Conservation (phyloP, 2,888 invertebrate genomes). For the Coleophora flavipennella region DNA sequence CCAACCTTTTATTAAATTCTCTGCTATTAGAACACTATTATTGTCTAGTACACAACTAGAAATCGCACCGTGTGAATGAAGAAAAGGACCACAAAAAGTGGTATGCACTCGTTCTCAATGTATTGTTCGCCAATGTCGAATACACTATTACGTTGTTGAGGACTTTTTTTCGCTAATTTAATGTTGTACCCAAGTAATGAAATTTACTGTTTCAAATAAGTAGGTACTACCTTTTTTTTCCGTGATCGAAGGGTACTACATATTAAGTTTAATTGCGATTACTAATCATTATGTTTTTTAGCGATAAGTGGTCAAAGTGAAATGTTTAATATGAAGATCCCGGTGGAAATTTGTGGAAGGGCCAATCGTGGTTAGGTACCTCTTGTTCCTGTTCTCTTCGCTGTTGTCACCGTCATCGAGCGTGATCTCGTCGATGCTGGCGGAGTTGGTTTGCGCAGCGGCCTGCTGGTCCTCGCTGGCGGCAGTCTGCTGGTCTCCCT, state of each 20-base stretch:
- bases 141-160: slow-evolving; percentile 10
- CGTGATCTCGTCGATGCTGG: slow-evolving; percentile 79
- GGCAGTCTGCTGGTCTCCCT: slow-evolving; percentile 27
- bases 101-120: slow-evolving; percentile 17
- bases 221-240: too few species aligned
- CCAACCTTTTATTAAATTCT: too few species aligned
- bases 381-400: slow-evolving; percentile 87
- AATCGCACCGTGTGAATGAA: slow-evolving; percentile 48
- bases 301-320: too few species aligned
- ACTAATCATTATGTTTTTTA: too few species aligned
- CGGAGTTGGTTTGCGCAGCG: slow-evolving; percentile 75
- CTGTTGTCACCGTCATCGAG: slow-evolving; percentile 79
- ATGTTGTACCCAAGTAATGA: too few species aligned
- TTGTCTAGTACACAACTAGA: slow-evolving; percentile 16
- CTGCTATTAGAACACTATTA: too few species aligned
- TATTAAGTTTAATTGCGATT: too few species aligned
- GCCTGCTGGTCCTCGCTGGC: slow-evolving; percentile 33
- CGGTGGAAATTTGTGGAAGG: too few species aligned
- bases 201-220: too few species aligned
- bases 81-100: slow-evolving; percentile 38
- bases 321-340: too few species aligned
- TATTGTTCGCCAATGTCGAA: slow-evolving; percentile 23
- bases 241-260: too few species aligned
- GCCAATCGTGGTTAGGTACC: slow-evolving; percentile 36
- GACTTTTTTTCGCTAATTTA: background rate